Conservation (phyloP, 2,888 invertebrate species). For the Cheilosia urbana region DNA sequence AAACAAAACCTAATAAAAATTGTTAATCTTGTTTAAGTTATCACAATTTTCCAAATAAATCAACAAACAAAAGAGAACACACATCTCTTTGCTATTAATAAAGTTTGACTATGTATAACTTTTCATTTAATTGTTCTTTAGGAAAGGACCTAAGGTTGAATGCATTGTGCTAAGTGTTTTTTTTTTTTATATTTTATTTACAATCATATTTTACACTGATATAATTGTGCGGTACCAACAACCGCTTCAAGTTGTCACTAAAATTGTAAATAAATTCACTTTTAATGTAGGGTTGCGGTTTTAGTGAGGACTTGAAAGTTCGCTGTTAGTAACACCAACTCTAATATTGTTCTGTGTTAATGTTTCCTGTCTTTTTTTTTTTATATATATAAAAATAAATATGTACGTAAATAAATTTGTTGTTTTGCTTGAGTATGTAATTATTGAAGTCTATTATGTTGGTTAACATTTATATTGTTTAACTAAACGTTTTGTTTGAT, state of each 20-base stretch:
- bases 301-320: no score
- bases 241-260: no score
- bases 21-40: conserved; percentile 8
- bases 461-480: conserved; percentile 13
- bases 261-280: no score
- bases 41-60: conserved; percentile 44
- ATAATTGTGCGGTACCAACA: not conserved
- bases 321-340: no score
- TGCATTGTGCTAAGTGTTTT: conserved; percentile 31
- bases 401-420: conserved; percentile 23
- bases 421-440: conserved; percentile 5
- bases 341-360: conserved; percentile 2
- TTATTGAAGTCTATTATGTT: conserved; percentile 7
- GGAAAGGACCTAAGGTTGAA: conserved; percentile 13
- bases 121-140: not conserved
- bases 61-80: conserved; percentile 10
- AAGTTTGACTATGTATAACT: conserved; percentile 4
- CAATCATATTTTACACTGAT: conserved; percentile 46
- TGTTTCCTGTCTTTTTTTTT: not conserved
- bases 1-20: conserved; percentile 22
- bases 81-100: conserved; percentile 11
- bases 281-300: no score
- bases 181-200: conserved; percentile 37
- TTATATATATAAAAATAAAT: conserved; percentile 5
- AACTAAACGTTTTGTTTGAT: conserved; percentile 23